These are phyloP conservation scores for Cladorhizidae sp. DNA, from an alignment of 37 sponge, comb jelly and placozoan genomes.

Conservation along the genomic window DNA sequence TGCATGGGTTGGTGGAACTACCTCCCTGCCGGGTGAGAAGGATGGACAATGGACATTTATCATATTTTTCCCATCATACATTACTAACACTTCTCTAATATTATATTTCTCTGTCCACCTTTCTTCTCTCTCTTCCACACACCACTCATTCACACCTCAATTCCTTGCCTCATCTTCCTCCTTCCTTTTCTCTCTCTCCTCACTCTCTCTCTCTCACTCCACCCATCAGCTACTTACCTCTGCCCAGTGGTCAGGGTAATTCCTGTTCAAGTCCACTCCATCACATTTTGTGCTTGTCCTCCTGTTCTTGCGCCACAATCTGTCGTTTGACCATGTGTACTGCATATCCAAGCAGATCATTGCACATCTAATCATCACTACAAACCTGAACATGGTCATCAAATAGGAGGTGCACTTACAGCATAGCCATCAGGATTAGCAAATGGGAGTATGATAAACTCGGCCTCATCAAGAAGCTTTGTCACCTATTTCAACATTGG, in stretches of 20 bases:
- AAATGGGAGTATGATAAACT: conserved; percentile 82
- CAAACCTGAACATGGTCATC: no score
- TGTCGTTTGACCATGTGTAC: conserved; percentile 67
- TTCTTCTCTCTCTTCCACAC: no score
- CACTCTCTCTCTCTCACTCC: no score
- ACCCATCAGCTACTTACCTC: neutral
- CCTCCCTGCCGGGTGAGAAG: conserved; percentile 47
- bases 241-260: conserved; percentile 45
- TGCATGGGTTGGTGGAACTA: conserved; percentile 64
- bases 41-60: no score
- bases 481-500: conserved; percentile 22
- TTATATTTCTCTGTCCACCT: no score
- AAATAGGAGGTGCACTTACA: conserved; percentile 37
- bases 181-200: no score
- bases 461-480: conserved; percentile 30
- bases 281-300: conserved; percentile 31
- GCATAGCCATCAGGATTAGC: conserved; percentile 94
- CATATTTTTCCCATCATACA: no score
- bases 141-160: no score
- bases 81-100: no score
- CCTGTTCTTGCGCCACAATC: conserved; percentile 86
- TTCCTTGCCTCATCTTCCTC: no score
- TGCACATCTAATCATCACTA: conserved; percentile 49
- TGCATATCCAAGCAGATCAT: conserved; percentile 71
- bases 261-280: conserved; percentile 88